A percentile compares a stretch with the other conserved stretches of the same genome.
Evolutionary conservation across 2,888 invertebrate species (phyloP).

Genomic region (Cacoxenus indagator): DNA sequence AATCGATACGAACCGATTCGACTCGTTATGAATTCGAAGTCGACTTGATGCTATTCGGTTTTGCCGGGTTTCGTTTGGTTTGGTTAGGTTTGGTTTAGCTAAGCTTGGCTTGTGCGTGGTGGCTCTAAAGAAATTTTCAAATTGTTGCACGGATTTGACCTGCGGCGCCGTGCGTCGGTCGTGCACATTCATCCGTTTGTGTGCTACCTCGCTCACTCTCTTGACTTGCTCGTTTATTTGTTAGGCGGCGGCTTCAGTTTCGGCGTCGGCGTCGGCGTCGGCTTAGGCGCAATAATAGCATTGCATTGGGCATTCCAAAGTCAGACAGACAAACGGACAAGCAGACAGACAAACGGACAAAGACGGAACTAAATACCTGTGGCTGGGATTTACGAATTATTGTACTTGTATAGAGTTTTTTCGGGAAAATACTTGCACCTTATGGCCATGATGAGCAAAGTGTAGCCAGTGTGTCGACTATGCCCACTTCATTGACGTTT

Average conservation of each 20-base stretch:
- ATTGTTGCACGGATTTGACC: slow-evolving; percentile 43
- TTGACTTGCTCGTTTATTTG: background rate
- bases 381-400: slow-evolving; percentile 61
- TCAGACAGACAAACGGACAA: background rate
- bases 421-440: slow-evolving; percentile 25
- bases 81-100: slow-evolving; percentile 6
- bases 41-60: no score
- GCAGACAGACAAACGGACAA: slow-evolving; percentile 43
- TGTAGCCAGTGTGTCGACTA: background rate
- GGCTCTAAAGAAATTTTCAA: background rate
- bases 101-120: slow-evolving; percentile 32
- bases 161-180: slow-evolving; percentile 58
- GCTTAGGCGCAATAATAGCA: slow-evolving; percentile 63
- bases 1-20: no score
- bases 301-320: slow-evolving; percentile 61
- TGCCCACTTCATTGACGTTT: slow-evolving; percentile 43
- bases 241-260: no score
- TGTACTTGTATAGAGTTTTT: slow-evolving; percentile 38
- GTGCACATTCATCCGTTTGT: no score
- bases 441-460: background rate
- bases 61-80: background rate
- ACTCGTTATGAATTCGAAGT: no score
- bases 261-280: slow-evolving; percentile 25
- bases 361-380: slow-evolving; percentile 64
- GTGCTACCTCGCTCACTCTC: no score